These are phyloP conservation scores for Salmo trutta DNA, from an alignment of 2,797 vertebrate genomes.

Conservation along the genomic window DNA sequence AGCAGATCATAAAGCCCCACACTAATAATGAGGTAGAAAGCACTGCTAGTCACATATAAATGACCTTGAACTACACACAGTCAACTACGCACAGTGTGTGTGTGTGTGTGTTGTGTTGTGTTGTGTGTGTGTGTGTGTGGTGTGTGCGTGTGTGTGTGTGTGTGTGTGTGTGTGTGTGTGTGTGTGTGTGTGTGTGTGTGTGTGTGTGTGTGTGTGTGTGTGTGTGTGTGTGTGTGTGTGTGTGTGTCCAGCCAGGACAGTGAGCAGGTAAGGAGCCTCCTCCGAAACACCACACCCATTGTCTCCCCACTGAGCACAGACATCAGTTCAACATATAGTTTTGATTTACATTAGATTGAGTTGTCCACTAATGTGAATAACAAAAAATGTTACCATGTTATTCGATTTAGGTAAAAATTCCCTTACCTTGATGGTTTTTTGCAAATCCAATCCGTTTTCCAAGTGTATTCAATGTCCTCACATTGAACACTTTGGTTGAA, in stretches of 20 bases:
- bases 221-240: conserved; percentile 16
- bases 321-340: too few relatives aligned
- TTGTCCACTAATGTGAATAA: too few relatives aligned
- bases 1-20: conserved; percentile 18
- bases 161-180: conserved; percentile 23
- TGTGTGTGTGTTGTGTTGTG: conserved; percentile 4
- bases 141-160: conserved; percentile 4
- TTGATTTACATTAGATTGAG: conserved; percentile 33
- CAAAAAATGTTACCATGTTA: too few relatives aligned
- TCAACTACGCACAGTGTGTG: not conserved
- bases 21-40: conserved; percentile 51
- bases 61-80: conserved; percentile 58
- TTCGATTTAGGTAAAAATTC: too few relatives aligned
- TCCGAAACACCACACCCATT: conserved; percentile 80
- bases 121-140: conserved; percentile 25
- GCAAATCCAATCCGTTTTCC: too few relatives aligned
- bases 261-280: conserved; percentile 65
- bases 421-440: too few relatives aligned
- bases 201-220: conserved; percentile 7
- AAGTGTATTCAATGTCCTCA: too few relatives aligned
- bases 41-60: conserved; percentile 53
- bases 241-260: conserved; percentile 31
- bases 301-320: conserved; percentile 77
- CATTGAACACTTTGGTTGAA: too few relatives aligned
- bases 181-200: conserved; percentile 6